phyloP scores from a whole-genome alignment of 2,888 invertebrate genomes.

The Cantharis flavilabris region DNA sequence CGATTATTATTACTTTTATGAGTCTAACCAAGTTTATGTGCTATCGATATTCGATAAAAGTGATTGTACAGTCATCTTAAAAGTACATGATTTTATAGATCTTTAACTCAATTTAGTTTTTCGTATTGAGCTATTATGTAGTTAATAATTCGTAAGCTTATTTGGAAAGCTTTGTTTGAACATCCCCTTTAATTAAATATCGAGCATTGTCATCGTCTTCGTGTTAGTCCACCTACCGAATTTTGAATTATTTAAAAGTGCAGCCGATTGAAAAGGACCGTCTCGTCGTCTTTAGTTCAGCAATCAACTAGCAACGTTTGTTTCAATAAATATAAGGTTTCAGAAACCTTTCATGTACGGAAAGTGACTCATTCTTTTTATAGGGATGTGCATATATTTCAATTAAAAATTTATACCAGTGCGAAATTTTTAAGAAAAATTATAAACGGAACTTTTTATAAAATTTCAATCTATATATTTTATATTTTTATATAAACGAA shows the following conservation, averaged over 20 bases:
- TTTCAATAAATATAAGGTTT: conserved; percentile 18
- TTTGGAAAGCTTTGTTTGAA: background rate
- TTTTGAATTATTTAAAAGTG: conserved; percentile 13
- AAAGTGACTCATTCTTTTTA: background rate
- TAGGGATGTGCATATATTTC: background rate
- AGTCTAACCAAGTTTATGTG: conserved; percentile 28
- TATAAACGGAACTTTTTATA: too few relatives aligned
- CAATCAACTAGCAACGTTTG: conserved; percentile 4
- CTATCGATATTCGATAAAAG: conserved; percentile 34
- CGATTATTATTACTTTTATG: conserved; percentile 29
- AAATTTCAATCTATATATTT: too few relatives aligned
- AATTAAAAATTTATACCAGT: background rate
- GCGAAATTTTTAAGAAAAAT: background rate
- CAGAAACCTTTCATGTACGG: conserved; percentile 24
- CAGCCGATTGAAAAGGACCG: conserved; percentile 3
- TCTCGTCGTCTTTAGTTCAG: conserved; percentile 7
- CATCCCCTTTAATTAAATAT: conserved; percentile 2
- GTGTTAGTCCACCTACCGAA: conserved; percentile 5
- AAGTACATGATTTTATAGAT: conserved; percentile 5
- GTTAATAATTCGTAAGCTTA: background rate
- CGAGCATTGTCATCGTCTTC: background rate
- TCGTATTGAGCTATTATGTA: background rate
- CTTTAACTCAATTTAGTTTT: conserved; percentile 7
- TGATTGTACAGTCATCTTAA: conserved; percentile 1
- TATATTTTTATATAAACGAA: too few relatives aligned